Percentiles rank a stretch among this genome's conserved stretches.
phyloP scores from a whole-genome alignment of 2,797 vertebrate species.

The Bovichtus variegatus region DNA sequence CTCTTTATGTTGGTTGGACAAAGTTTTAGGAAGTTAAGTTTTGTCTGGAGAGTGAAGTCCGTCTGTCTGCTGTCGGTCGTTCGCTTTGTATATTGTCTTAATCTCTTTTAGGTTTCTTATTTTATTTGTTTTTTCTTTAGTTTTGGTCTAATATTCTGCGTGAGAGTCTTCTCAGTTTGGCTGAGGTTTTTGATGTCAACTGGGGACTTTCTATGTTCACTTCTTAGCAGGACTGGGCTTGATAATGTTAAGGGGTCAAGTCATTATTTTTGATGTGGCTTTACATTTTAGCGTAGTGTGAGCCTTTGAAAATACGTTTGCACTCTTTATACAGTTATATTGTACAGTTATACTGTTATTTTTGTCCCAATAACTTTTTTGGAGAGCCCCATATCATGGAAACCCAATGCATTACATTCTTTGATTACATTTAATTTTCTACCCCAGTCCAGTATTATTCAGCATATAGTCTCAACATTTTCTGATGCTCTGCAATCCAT shows the following conservation, averaged over 20 bases:
- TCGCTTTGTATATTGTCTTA: slow-evolving; percentile 13
- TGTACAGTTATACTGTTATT: background rate
- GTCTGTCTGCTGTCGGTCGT: slow-evolving; percentile 12
- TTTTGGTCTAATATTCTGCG: slow-evolving; percentile 18
- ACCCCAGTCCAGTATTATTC: background rate
- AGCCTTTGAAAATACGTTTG: background rate
- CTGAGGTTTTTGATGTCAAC: slow-evolving; percentile 9
- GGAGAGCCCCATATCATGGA: background rate
- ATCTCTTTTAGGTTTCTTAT: slow-evolving; percentile 39
- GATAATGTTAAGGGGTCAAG: background rate
- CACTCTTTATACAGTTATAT: background rate
- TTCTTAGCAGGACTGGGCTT: background rate
- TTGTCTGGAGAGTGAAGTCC: slow-evolving; percentile 8
- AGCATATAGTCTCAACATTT: background rate
- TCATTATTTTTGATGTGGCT: background rate
- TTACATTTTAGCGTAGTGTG: background rate
- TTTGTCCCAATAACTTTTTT: background rate
- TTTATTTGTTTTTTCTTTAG: slow-evolving; percentile 25
- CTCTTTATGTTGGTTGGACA: slow-evolving; percentile 42
- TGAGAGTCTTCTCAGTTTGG: slow-evolving; percentile 8
- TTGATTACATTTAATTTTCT: background rate
- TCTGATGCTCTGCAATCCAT: background rate
- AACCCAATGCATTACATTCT: background rate
- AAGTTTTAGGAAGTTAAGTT: slow-evolving; percentile 24
- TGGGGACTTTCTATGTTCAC: background rate